Evolutionary conservation across 1,140 invertebrate species (phyloP), one percentile per base, ranked within the genome.

Genomic region (Oscheius sp.): DNA sequence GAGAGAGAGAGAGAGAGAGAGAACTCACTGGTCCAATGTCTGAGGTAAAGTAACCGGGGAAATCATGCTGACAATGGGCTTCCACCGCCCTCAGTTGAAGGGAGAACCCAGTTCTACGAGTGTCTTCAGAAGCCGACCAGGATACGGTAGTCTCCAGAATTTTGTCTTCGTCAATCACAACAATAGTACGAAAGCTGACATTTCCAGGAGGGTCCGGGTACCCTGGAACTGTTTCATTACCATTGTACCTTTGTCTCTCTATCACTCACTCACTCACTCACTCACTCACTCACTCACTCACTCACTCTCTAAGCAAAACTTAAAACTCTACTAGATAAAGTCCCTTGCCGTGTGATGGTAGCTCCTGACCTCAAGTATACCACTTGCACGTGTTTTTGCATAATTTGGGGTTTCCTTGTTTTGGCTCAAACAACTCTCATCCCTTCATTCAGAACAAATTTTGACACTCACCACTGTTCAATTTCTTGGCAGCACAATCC

Each of bases 71-170:
- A 15, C 70, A 73, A 1, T 65, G 32, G 1, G 36, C 45, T 15
- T 55, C 62, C 1, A 73, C 62, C 0, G 70, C 70, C 1, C 42
- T 65, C 13, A 64, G 52, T 18, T 52, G 42, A 13, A 73, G 32
- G 31, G 42, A 64, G 62, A 73, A 73, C 13, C 70, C 70, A 29
- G 62, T 62, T 15, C 70, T 28, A 34, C 49, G 32, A 4, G 46
- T n/a, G 32, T 73, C 70, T 73, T 23, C 49, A 18, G 46, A 35
- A 1, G 61, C 62, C 29, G 62, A 55, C 70, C 70, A 73, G 32
- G 4, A 49, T 26, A 73, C 62, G 26, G 70, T 73, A 1, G 70
- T 73, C 35, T 73, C 70, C 3, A 73, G 46, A 18, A 73, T 64
- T 29, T 73, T 73, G 42, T 49, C 70, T 3, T 61, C 70, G 23